These are phyloP conservation scores for Gambusia affinis DNA, from an alignment of 2,113 vertebrate species.

Conservation along the genomic window DNA sequence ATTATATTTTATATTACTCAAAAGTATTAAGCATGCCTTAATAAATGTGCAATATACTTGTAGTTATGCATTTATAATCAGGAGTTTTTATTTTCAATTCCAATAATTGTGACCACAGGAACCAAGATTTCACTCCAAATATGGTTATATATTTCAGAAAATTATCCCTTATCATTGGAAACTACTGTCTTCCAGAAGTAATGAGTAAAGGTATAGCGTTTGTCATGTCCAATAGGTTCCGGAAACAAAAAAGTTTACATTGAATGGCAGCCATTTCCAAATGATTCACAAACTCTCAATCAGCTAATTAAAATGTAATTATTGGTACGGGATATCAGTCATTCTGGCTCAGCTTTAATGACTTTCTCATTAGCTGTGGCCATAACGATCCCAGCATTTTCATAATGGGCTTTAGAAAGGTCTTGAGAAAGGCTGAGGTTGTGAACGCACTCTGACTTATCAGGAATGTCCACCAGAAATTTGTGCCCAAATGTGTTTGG, in stretches of 20 bases:
- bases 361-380: not conserved
- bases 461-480: slow-evolving; percentile 37
- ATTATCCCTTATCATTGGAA: no score
- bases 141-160: not conserved
- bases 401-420: slow-evolving; percentile 4
- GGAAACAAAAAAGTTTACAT: not conserved
- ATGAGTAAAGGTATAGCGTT: not conserved
- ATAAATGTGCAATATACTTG: no score
- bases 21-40: no score
- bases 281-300: no score
- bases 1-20: no score
- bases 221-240: not conserved
- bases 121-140: not conserved
- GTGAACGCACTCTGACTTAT: slow-evolving; percentile 11
- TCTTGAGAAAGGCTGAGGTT: slow-evolving; percentile 39
- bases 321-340: not conserved
- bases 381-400: slow-evolving; percentile 3
- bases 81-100: not conserved
- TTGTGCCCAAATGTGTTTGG: not conserved
- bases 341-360: not conserved
- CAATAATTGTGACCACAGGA: not conserved
- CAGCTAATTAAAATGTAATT: no score
- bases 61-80: not conserved
- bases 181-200: no score
- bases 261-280: not conserved